A percentile compares a stretch with the other conserved stretches of the same genome.
These are phyloP conservation scores for Zoanthus sociatus DNA, from an alignment of 92 coral and sea anemone genomes.

Conservation along the genomic window DNA sequence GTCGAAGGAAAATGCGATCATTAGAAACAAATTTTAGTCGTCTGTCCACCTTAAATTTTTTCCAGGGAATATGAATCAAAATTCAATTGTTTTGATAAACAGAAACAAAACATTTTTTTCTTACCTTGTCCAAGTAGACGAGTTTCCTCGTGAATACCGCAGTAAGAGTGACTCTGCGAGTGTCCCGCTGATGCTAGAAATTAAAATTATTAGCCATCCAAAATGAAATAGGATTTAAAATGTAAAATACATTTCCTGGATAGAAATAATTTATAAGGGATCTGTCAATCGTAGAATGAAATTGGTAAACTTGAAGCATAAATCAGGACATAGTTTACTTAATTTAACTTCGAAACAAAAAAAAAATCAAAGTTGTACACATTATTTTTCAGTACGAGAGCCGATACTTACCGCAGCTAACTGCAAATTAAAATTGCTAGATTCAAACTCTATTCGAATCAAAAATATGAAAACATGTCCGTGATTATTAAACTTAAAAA, in stretches of 20 bases:
- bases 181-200: neutral
- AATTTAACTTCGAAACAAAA: too few relatives aligned
- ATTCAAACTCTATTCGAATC: too few relatives aligned
- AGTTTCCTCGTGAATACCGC: conserved; percentile 1
- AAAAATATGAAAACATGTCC: neutral
- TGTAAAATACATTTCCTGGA: neutral
- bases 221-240: neutral
- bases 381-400: too few relatives aligned
- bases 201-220: neutral
- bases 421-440: too few relatives aligned
- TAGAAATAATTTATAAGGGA: neutral
- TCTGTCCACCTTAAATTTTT: neutral
- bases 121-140: conserved; percentile 21
- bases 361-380: too few relatives aligned
- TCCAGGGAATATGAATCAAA: neutral
- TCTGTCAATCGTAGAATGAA: neutral
- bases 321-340: too few relatives aligned
- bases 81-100: neutral
- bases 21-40: neutral
- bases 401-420: too few relatives aligned
- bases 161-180: neutral
- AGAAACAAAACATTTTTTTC: neutral
- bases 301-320: too few relatives aligned
- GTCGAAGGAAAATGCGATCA: too few relatives aligned
- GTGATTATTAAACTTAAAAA: neutral